A percentile compares a stretch with the other conserved stretches of the same genome.
Evolutionary conservation across 2,888 invertebrate species (phyloP).

Genomic region (Luffia ferchaultella): DNA sequence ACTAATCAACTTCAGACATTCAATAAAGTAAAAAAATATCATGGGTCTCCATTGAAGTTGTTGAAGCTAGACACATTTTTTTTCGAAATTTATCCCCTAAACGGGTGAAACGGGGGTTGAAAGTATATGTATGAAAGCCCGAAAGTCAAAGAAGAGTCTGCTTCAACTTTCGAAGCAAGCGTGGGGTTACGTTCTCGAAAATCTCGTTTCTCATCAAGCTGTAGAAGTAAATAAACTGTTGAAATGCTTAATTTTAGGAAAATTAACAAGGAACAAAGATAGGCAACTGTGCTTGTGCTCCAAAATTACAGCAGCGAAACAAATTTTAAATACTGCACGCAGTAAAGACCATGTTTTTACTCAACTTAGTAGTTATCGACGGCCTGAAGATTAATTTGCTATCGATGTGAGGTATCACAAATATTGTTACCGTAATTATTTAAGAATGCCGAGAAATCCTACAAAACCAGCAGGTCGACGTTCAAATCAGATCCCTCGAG

Average conservation of each 20-base stretch:
- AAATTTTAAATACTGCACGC: slow-evolving; percentile 7
- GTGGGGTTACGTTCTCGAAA: no score
- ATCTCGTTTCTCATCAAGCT: no score
- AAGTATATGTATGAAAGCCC: no score
- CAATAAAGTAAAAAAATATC: no score
- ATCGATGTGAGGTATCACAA: slow-evolving; percentile 1
- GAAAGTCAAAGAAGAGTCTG: no score
- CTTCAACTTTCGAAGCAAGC: no score
- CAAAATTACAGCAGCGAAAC: slow-evolving; percentile 3
- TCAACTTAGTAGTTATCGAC: slow-evolving; percentile 4
- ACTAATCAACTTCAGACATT: no score
- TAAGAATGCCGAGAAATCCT: slow-evolving; percentile 5
- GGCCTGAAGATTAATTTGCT: slow-evolving; percentile 2
- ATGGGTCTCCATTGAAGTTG: no score
- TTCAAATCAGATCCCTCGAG: slow-evolving; percentile 4
- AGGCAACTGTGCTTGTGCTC: slow-evolving; percentile 1
- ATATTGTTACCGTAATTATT: slow-evolving; percentile 7
- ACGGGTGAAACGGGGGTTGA: no score
- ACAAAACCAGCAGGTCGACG: background rate
- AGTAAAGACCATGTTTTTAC: slow-evolving; percentile 7
- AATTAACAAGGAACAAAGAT: slow-evolving; percentile 1
- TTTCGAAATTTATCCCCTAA: no score
- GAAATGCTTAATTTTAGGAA: slow-evolving; percentile 1
- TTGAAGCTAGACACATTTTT: no score
- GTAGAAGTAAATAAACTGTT: no score